Evolutionary conservation across 2,113 vertebrate species (phyloP), one percentile per base, ranked within the genome.

Genomic region (Callithrix jacchus): DNA sequence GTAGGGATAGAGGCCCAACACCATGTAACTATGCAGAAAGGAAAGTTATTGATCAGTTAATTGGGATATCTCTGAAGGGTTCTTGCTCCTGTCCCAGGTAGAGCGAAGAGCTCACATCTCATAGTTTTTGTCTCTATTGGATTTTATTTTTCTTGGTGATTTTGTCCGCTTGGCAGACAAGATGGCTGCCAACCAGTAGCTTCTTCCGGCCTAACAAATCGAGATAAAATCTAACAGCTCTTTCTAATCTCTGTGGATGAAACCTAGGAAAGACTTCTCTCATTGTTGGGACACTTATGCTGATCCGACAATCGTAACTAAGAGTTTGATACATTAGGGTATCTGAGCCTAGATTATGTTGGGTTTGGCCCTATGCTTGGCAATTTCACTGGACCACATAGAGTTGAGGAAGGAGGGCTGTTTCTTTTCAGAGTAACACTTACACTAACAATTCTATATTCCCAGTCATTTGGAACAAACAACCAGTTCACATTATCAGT

Each of bases 311-410:
- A 42, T 8, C 20, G 9, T 30, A 58, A 12, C 32, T 49, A 17
- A 68, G 47, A n/a, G 27, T 86, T 89, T 86, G 35, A 37, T 35
- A 8, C 4, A 14, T 30, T 1, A 35, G 4, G 8, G n/a, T 56
- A 16, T 6, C 40, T 85, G 45, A 73, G 42, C 0, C 61, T 71
- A 37, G 10, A 16, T 35, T 32, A 73, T 8, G 0, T 40, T 76
- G 30, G 35, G 0, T 40, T 68, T 37, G 3, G 47, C 54, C 17
- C 40, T 30, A 27, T 35, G 10, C 40, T 13, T 42, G 35, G 70
- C 70, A 70, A 20, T 47, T 20, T 16, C 52, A n/a, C 1, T 0
- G 3, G 14, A 32, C 2, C 8, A 42, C 4, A 25, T 8, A 14
- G 30, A 68, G 18, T 18, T 77, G 23, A 21, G 4, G 8, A 14